phyloP scores from a whole-genome alignment of 2,888 invertebrate species.

The Halictus ligatus region DNA sequence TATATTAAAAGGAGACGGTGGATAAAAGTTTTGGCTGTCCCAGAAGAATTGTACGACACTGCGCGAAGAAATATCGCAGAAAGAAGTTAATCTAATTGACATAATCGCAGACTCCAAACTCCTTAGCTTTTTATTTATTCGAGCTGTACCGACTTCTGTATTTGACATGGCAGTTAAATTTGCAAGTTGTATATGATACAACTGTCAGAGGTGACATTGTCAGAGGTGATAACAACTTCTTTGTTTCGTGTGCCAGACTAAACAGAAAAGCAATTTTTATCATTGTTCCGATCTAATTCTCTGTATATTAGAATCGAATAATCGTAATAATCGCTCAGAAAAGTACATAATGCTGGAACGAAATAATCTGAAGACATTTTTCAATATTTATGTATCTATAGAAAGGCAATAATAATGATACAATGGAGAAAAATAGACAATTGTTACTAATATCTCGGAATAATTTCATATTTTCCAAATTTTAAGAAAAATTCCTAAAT shows the following conservation, averaged over 20 bases:
- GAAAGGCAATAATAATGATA: too few relatives aligned
- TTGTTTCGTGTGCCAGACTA: background rate
- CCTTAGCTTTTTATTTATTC: constrained; percentile 6
- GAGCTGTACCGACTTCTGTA: background rate
- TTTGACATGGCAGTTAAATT: background rate
- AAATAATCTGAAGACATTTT: background rate
- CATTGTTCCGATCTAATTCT: background rate
- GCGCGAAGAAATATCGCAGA: background rate
- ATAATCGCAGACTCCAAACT: constrained; percentile 18
- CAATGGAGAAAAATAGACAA: background rate
- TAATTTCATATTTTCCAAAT: background rate
- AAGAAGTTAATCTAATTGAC: background rate
- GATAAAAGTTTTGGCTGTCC: background rate
- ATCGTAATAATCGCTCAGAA: background rate
- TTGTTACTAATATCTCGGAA: background rate
- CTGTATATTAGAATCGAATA: background rate
- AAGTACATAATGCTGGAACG: background rate
- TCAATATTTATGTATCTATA: background rate
- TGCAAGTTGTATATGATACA: constrained; percentile 14
- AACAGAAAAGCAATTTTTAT: background rate
- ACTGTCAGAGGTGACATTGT: constrained; percentile 20
- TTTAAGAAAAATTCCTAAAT: too few relatives aligned
- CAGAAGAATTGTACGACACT: background rate
- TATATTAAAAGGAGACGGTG: background rate
- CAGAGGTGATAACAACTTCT: constrained; percentile 11